A percentile compares a stretch with the other conserved stretches of the same genome.
Conservation (phyloP, 2,888 invertebrate species). For the Pristionchus maxplancki region DNA sequence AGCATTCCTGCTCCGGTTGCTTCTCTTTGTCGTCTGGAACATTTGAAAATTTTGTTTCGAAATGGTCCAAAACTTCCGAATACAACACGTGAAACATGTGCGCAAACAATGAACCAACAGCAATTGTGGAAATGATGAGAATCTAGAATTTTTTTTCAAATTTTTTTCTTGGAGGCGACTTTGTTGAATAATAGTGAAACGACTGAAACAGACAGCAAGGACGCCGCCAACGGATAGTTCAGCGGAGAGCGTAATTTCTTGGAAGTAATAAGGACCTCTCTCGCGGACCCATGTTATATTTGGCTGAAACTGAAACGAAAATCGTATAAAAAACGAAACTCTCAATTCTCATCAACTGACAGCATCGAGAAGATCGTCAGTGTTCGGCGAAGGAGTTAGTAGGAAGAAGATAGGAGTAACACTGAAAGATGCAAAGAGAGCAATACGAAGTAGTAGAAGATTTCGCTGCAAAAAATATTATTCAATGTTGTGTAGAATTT, state of each 20-base stretch:
- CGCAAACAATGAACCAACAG: neutral
- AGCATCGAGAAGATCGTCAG: neutral
- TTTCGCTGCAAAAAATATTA: neutral
- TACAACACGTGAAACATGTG: neutral
- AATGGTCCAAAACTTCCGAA: neutral
- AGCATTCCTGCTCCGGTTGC: neutral
- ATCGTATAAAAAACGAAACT: neutral
- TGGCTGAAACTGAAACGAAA: neutral
- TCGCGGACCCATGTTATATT: conserved; percentile 1
- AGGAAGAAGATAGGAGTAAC: neutral
- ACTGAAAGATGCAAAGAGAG: neutral
- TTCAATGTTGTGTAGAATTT: too few species aligned
- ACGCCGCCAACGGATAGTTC: neutral
- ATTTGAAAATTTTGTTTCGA: neutral
- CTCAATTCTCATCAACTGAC: neutral
- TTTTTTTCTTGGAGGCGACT: too few species aligned
- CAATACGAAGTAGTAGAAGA: neutral
- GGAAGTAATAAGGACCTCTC: neutral
- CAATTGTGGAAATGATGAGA: neutral
- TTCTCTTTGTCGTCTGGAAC: neutral
- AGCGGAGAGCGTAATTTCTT: neutral
- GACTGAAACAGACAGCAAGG: neutral
- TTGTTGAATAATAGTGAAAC: too few species aligned
- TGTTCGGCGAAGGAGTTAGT: neutral
- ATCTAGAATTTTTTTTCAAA: neutral